Evolutionary conservation across 2,797 vertebrate genomes (phyloP).

Genomic region (Aselliscus stoliczkanus): DNA sequence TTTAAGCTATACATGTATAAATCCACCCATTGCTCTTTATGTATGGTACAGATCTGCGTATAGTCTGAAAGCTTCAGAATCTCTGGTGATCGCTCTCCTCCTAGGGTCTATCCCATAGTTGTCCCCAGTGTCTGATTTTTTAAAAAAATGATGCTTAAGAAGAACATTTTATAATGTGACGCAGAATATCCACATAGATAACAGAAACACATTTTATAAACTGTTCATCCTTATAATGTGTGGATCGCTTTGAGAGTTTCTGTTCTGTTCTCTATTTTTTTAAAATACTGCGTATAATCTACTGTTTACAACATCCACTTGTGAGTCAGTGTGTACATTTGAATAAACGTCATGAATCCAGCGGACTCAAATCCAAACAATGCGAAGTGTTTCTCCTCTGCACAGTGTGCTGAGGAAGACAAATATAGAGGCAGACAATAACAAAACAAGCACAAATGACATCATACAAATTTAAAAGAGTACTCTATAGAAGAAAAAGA

Average conservation of each 20-base stretch:
- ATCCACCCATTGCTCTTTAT: neutral
- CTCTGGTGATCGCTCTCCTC: neutral
- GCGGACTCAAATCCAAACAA: neutral
- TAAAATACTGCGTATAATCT: neutral
- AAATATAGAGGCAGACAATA: neutral
- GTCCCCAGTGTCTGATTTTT: neutral
- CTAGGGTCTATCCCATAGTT: neutral
- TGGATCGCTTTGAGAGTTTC: neutral
- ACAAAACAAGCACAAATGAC: neutral
- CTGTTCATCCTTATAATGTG: neutral
- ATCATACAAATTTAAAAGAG: neutral
- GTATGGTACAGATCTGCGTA: neutral
- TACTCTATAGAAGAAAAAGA: neutral
- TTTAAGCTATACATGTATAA: neutral
- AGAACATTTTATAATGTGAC: neutral
- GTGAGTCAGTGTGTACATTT: neutral
- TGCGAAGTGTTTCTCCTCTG: neutral
- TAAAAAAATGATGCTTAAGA: neutral
- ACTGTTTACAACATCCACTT: neutral
- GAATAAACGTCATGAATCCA: neutral
- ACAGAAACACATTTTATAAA: neutral
- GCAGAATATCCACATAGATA: neutral
- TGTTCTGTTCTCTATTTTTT: neutral
- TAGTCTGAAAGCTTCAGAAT: neutral
- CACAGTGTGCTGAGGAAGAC: neutral